A percentile compares a stretch with the other conserved stretches of the same genome.
Evolutionary conservation across 2,113 vertebrate genomes (phyloP).

Genomic region (Ceyx melanurus): DNA sequence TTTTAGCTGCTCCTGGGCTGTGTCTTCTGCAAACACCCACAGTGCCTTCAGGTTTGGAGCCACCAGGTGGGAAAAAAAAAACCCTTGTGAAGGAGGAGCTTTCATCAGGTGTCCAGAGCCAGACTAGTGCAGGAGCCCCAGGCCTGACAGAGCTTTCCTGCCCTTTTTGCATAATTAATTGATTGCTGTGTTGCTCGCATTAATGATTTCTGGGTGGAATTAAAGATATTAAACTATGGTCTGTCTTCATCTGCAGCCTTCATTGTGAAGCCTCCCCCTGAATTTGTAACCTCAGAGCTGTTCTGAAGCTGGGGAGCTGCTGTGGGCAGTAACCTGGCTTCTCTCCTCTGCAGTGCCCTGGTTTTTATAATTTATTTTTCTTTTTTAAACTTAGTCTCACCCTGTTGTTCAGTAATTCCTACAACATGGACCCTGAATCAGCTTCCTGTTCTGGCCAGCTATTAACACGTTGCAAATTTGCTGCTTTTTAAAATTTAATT

Average conservation of each 20-base stretch:
- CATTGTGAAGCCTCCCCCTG: not conserved
- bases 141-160: constrained; percentile 21
- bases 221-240: not conserved
- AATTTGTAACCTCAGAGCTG: not conserved
- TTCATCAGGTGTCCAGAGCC: not conserved
- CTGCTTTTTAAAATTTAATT: not conserved
- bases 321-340: not conserved
- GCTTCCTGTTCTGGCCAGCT: not conserved
- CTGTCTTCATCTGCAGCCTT: not conserved
- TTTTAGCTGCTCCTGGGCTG: not conserved
- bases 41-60: not conserved
- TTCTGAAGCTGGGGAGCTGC: not conserved
- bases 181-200: not conserved
- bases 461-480: not conserved
- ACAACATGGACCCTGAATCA: not conserved
- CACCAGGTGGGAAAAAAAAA: not conserved
- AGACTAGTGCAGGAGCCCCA: not conserved
- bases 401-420: not conserved
- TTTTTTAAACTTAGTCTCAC: not conserved
- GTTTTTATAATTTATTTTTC: not conserved
- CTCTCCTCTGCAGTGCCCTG: not conserved
- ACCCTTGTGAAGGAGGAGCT: not conserved
- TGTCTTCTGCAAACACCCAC: too few relatives aligned
- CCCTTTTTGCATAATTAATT: constrained; percentile 54
- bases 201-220: constrained; percentile 46